Percentiles rank a stretch among this genome's conserved stretches.
These are phyloP conservation scores for Cryptotis parvus DNA, from an alignment of 2,113 vertebrate species.

Conservation along the genomic window DNA sequence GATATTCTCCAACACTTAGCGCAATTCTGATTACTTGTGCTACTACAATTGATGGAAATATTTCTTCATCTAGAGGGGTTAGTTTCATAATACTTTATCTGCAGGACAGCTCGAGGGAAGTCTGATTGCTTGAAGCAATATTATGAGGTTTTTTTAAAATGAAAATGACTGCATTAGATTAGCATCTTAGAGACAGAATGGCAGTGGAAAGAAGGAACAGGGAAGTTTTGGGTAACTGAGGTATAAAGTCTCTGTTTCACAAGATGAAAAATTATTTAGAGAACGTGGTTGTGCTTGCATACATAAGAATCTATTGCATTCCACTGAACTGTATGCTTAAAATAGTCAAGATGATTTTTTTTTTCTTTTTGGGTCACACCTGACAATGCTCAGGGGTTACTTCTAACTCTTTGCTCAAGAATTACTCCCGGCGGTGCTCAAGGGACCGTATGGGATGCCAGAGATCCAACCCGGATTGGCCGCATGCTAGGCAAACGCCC, in stretches of 20 bases:
- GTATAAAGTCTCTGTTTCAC: background rate
- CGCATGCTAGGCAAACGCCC: too few species aligned
- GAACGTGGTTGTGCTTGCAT: background rate
- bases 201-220: background rate
- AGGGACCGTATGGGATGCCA: too few species aligned
- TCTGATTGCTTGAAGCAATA: conserved; percentile 22
- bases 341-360: conserved; percentile 4
- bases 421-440: too few species aligned
- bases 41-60: background rate
- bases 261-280: background rate
- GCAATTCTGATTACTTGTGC: background rate
- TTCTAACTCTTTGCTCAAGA: too few species aligned
- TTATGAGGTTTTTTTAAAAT: background rate
- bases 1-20: background rate
- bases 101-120: background rate
- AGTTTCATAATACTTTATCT: background rate
- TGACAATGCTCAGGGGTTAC: too few species aligned
- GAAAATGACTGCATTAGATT: conserved; percentile 6
- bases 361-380: too few species aligned
- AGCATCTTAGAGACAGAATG: background rate
- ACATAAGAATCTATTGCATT: background rate
- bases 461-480: too few species aligned
- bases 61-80: background rate
- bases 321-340: background rate
- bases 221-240: background rate